Base-by-base conservation (phyloP, 2,113 vertebrate species). In the Heptranchias perlo region DNA sequence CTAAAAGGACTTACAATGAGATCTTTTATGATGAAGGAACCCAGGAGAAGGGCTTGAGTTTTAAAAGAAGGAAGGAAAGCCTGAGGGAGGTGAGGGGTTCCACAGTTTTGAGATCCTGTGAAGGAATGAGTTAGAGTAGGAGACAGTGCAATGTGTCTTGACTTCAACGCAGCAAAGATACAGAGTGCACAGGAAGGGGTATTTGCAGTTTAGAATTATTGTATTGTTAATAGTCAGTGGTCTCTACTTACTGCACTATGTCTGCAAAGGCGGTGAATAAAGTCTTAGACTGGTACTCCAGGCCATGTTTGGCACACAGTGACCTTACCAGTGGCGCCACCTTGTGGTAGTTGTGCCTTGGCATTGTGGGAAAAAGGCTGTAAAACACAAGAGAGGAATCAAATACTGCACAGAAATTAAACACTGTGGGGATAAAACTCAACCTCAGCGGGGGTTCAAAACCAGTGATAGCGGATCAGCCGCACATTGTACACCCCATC, bases 281-380 rank as follows among this genome's bases (percentile, higher is more conserved):
- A 0, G 98, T 96, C 96, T 98, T 98, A 28, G 97, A 97, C 23
- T 98, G 97, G 96, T 98, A 98, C 28, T 97, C 78, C 0, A 98
- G 0, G 95, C 97, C 97, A 0, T 98, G 97, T 95, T 98, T 98
- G 96, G 97, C 97, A 89, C 98, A 98, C 96, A 98, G 69, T 35
- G 98, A 98, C 96, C 65, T 97, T 96, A 98, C 98, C 94, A 98
- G 96, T n/a, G 98, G 98, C 0, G 98, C 97, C 96, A 97, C 98
- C 96, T 98, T 98, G 96, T 97, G 97, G 97, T 98, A 98, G 84
- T 98, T 98, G 97, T 98, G 98, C 4, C 97, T 95, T 1, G 97
- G 97, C 97, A 97, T 97, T 0, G 98, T 98, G 11, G 98, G 98
- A 44, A 98, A 98, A 2, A 98, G 97, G 96, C 98, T 98, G 97